A percentile compares a stretch with the other conserved stretches of the same genome.
phyloP scores from a whole-genome alignment of 2,888 invertebrate genomes.

The Buathra laborator region DNA sequence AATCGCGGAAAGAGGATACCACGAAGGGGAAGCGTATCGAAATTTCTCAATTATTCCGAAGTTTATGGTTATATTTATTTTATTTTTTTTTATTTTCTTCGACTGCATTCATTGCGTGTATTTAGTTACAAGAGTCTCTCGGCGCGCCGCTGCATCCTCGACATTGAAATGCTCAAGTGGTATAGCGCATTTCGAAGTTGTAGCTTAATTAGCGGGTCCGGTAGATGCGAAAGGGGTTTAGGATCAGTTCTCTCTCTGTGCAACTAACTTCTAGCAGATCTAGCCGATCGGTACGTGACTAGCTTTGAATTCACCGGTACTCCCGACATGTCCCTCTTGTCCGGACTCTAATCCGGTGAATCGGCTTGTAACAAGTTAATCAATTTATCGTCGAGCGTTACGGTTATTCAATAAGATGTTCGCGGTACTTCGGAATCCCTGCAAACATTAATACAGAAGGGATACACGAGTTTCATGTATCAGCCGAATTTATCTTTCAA shows the following conservation, averaged over 20 bases:
- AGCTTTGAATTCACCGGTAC: conserved; percentile 73
- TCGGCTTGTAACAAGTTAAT: conserved; percentile 78
- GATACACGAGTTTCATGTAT: background rate
- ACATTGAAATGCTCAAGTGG: conserved; percentile 35
- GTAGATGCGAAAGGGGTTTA: conserved; percentile 14
- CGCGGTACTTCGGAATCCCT: background rate
- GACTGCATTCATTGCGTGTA: background rate
- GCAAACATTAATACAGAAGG: background rate
- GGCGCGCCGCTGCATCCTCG: background rate
- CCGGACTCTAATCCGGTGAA: conserved; percentile 59
- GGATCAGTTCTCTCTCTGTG: conserved; percentile 42
- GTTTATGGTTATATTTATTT: background rate
- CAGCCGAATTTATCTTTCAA: background rate
- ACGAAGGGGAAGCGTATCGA: background rate
- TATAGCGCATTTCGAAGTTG: conserved; percentile 72
- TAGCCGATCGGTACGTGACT: conserved; percentile 76
- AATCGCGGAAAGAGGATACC: background rate
- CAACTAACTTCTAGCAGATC: conserved; percentile 75
- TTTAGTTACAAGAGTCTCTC: background rate
- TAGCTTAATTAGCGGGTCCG: conserved; percentile 76
- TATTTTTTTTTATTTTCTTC: background rate
- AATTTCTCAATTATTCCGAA: conserved; percentile 11
- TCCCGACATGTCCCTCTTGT: conserved; percentile 24
- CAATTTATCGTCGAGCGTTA: conserved; percentile 75
- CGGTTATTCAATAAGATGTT: conserved; percentile 75